phyloP scores from a whole-genome alignment of 2,888 invertebrate species.

The Drosophila kuntzei region DNA sequence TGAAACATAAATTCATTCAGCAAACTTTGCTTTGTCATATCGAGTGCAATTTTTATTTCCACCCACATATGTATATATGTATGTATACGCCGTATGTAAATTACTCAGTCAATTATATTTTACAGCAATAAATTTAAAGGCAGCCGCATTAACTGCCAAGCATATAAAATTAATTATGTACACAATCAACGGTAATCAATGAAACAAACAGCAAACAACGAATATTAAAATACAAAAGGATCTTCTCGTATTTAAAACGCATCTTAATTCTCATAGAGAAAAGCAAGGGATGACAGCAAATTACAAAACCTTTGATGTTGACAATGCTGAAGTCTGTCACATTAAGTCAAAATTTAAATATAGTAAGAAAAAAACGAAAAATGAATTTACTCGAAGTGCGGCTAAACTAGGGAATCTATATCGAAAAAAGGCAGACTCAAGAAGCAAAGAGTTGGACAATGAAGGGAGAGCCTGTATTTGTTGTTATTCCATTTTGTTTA shows the following conservation, averaged over 20 bases:
- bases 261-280: conserved; percentile 4
- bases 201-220: conserved; percentile 35
- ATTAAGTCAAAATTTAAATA: neutral
- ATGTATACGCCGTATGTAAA: conserved; percentile 19
- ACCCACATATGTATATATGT: conserved; percentile 1
- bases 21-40: conserved; percentile 26
- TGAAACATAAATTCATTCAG: conserved; percentile 51
- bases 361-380: neutral
- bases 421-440: neutral
- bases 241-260: neutral
- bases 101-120: conserved; percentile 43
- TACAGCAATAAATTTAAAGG: conserved; percentile 26
- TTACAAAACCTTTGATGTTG: neutral
- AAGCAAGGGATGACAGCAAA: neutral
- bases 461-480: conserved; percentile 21
- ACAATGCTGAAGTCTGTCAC: neutral
- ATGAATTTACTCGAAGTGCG: neutral
- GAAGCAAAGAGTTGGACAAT: conserved; percentile 38
- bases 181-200: conserved; percentile 41
- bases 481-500: conserved; percentile 28
- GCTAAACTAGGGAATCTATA: neutral
- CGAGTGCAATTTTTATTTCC: too few relatives aligned
- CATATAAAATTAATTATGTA: conserved; percentile 47
- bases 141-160: conserved; percentile 37
- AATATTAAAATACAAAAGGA: conserved; percentile 1